A percentile compares a stretch with the other conserved stretches of the same genome.
These are phyloP conservation scores for Phaetusa simplex DNA, from an alignment of 2,113 vertebrate species.

Conservation along the genomic window DNA sequence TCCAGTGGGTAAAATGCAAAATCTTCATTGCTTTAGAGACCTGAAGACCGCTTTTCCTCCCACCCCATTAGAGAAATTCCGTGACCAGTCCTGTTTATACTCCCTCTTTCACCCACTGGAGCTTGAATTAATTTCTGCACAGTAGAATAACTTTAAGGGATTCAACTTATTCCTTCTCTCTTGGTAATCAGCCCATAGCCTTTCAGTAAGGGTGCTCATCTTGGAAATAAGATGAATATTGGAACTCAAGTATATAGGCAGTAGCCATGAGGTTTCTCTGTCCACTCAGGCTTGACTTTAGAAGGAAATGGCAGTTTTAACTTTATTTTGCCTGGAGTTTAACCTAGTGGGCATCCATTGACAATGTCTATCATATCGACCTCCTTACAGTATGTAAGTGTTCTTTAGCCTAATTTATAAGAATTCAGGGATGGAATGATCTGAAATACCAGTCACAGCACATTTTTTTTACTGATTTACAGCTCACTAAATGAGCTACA, in stretches of 20 bases:
- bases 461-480: background rate
- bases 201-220: background rate
- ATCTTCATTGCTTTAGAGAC: background rate
- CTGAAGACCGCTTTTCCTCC: background rate
- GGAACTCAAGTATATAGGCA: background rate
- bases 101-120: background rate
- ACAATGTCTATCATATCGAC: background rate
- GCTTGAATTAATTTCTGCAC: background rate
- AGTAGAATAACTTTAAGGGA: background rate
- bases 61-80: background rate
- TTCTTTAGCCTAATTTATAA: background rate
- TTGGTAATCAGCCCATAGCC: background rate
- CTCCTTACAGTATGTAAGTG: background rate
- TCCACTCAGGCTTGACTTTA: conserved; percentile 4
- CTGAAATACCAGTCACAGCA: background rate
- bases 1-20: background rate
- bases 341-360: background rate
- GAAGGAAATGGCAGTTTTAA: conserved; percentile 16
- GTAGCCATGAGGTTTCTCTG: background rate
- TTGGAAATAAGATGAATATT: background rate
- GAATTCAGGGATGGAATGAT: background rate
- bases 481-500: background rate
- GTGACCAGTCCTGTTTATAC: background rate
- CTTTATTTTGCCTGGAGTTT: conserved; percentile 4
- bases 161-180: background rate